Evolutionary conservation across 2,888 invertebrate genomes (phyloP).

Genomic region (Acronicta psi): DNA sequence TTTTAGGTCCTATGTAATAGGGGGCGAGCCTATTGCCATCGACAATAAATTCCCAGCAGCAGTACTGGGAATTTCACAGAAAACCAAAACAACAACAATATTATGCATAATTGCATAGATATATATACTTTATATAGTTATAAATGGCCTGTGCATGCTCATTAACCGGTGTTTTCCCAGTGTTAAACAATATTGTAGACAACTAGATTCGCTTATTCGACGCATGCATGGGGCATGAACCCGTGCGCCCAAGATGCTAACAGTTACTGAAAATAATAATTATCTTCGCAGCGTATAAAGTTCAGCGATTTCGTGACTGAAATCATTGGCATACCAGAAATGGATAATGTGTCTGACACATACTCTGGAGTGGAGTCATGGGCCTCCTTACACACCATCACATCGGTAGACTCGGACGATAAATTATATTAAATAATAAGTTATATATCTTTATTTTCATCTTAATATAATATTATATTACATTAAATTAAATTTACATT

Average conservation of each 20-base stretch:
- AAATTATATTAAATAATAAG: constrained; percentile 42
- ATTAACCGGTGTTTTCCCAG: too few species aligned
- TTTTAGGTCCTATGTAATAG: too few species aligned
- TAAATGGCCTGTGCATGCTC: too few species aligned
- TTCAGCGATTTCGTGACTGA: constrained; percentile 78
- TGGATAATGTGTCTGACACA: constrained; percentile 68
- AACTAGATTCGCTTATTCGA: too few species aligned
- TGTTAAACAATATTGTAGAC: too few species aligned
- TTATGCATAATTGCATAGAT: too few species aligned
- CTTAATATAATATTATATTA: constrained; percentile 40
- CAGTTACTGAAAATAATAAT: not conserved
- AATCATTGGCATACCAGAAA: constrained; percentile 86
- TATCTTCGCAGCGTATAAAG: constrained; percentile 76
- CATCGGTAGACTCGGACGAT: constrained; percentile 57
- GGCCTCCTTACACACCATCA: constrained; percentile 57
- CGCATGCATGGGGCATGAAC: too few species aligned
- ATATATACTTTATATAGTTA: too few species aligned
- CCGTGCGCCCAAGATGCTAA: not conserved
- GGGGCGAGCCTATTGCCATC: too few species aligned
- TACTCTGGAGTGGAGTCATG: constrained; percentile 62
- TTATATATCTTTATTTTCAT: constrained; percentile 45
- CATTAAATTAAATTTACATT: constrained; percentile 52
- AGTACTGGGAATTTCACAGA: too few species aligned
- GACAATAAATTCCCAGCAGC: too few species aligned
- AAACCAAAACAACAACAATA: too few species aligned